Base-by-base conservation (phyloP, 2,888 invertebrate genomes). In the Dendrolimus pini region DNA sequence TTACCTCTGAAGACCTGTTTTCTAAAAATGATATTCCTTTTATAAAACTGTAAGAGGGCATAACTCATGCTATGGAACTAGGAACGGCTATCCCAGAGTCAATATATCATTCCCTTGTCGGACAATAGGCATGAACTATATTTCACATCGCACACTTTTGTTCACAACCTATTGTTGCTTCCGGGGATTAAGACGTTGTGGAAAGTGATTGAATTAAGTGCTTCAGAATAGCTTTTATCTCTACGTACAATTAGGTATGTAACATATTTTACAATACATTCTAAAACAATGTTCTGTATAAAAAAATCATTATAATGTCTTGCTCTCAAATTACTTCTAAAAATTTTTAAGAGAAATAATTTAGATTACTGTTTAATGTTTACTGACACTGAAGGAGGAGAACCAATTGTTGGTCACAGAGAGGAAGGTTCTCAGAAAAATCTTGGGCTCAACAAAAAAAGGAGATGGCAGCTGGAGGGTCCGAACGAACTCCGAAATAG, bases 81-180 rank as follows among this genome's bases (percentile, higher is more conserved):
- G 55, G 52, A 55, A 55, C 55, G 47, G 30, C 54, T 57, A 59
- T 59, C 41, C 53, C 14, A 13, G 53, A 73, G 70, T 71, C 74
- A 69, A 78, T 78, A 78, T 70, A 78, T 78, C 78, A 78, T 68
- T 57, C 60, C 55, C 14, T 54, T 41, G 55, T 59, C 68, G 76
- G 76, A 78, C 78, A 78, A 78, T 71, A 66, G 74, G 64, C 68
- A 64, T 62, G 61, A 64, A 69, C 77, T 67, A 78, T 78, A 78
- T 77, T 78, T 77, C 75, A 72, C 65, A 65, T 61, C 57, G 65
- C 55, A 61, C 60, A 65, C 70, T 71, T 70, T 77, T 77, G 77
- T 77, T 77, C 73, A 47, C 9, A 47, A 47, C 47, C 47, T 47
- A 47, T 47, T 47, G 47, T 47, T 47, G 47, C 47, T 47, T 47